Evolutionary conservation across 2,888 invertebrate species (phyloP).

Genomic region (Tanypteryx hageni): DNA sequence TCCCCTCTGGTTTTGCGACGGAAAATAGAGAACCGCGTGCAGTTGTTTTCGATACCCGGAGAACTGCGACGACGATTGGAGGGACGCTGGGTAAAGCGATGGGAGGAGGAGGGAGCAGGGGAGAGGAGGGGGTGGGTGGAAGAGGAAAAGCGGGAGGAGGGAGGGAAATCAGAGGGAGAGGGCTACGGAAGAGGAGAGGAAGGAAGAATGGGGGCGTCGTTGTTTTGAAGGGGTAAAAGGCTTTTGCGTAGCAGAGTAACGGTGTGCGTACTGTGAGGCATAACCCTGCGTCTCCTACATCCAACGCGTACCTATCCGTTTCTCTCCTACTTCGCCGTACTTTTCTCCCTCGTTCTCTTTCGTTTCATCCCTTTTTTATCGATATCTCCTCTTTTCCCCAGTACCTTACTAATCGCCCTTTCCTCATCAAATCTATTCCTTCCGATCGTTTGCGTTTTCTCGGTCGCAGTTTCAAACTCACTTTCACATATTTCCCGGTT

Average conservation of each 20-base stretch:
- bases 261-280: neutral
- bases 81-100: neutral
- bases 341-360: too few species aligned
- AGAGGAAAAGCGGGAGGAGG: neutral
- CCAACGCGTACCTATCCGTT: neutral
- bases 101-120: neutral
- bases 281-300: neutral
- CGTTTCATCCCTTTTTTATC: too few species aligned
- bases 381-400: too few species aligned
- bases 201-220: neutral
- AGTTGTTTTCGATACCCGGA: neutral
- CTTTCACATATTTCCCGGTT: too few species aligned
- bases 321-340: too few species aligned
- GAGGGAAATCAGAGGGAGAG: neutral
- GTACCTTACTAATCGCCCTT: too few species aligned
- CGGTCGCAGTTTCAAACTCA: too few species aligned
- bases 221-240: neutral
- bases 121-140: neutral
- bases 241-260: conserved; percentile 41
- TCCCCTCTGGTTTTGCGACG: neutral
- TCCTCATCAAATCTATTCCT: too few species aligned
- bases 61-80: neutral
- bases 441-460: too few species aligned
- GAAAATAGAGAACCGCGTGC: neutral
- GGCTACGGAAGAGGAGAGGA: neutral